Conservation (phyloP, 2,888 invertebrate genomes). For the Drosophila ustulata region DNA sequence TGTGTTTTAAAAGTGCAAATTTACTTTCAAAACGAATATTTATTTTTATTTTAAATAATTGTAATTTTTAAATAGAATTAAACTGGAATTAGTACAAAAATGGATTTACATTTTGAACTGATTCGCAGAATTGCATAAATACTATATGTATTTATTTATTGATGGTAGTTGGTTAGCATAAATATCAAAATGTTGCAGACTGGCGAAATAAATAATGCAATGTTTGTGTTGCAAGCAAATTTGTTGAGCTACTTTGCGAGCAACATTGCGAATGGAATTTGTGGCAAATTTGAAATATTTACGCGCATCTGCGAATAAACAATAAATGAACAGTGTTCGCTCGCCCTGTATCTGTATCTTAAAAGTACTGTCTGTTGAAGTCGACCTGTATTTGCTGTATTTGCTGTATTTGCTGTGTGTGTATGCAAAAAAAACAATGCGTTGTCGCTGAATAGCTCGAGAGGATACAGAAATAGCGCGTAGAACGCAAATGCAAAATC, state of each 20-base stretch:
- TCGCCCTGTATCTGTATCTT: background rate
- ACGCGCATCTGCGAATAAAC: background rate
- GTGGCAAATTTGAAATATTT: slow-evolving; percentile 12
- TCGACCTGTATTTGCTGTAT: slow-evolving; percentile 24
- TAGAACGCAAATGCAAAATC: slow-evolving; percentile 61
- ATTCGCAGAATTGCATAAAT: too few species aligned
- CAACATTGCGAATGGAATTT: slow-evolving; percentile 5
- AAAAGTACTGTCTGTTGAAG: slow-evolving; percentile 33
- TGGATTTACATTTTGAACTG: too few species aligned
- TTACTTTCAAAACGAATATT: too few species aligned
- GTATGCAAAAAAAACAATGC: slow-evolving; percentile 54
- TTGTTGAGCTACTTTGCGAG: background rate
- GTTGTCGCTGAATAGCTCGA: slow-evolving; percentile 37
- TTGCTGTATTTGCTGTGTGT: background rate
- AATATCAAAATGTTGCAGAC: background rate
- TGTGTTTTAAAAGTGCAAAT: too few species aligned
- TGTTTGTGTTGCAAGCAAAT: background rate
- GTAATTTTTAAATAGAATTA: too few species aligned
- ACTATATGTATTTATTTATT: too few species aligned
- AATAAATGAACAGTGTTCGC: background rate
- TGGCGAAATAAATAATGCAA: background rate
- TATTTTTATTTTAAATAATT: too few species aligned
- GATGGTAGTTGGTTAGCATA: too few species aligned
- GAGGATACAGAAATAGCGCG: slow-evolving; percentile 61
- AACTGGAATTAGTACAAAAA: too few species aligned